Evolutionary conservation across 2,888 invertebrate genomes (phyloP).

Genomic region (Chorisops tibialis): DNA sequence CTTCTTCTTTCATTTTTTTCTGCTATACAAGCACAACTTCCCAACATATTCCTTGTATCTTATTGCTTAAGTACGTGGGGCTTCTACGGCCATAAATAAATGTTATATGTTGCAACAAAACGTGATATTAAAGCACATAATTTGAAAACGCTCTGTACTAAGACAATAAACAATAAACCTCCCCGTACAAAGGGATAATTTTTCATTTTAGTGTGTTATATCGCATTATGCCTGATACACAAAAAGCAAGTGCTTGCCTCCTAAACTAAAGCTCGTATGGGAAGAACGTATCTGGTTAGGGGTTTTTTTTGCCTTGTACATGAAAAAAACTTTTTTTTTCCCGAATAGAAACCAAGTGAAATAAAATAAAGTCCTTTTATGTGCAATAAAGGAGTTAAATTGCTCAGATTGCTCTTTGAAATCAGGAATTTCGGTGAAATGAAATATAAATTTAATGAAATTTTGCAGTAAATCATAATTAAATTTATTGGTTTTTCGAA

Average conservation of each 20-base stretch:
- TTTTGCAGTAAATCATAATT: constrained; percentile 20
- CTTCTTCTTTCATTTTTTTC: too few relatives aligned
- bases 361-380: constrained; percentile 23
- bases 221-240: neutral
- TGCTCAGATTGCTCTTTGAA: constrained; percentile 17
- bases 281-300: neutral
- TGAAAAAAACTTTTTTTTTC: constrained; percentile 10
- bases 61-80: constrained; percentile 29
- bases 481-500: neutral
- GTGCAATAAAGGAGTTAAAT: constrained; percentile 25
- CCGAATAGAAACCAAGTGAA: constrained; percentile 17
- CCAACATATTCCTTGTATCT: constrained; percentile 16
- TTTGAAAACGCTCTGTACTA: constrained; percentile 21
- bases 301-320: neutral
- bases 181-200: constrained; percentile 20
- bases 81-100: constrained; percentile 24
- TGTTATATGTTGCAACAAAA: constrained; percentile 33
- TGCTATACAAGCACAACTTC: too few relatives aligned
- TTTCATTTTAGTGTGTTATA: constrained; percentile 10
- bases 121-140: constrained; percentile 38
- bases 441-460: constrained; percentile 24
- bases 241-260: neutral
- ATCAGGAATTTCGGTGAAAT: constrained; percentile 21
- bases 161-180: constrained; percentile 26
- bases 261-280: constrained; percentile 12